phyloP scores from a whole-genome alignment of 2,888 invertebrate species.

The Actias luna region DNA sequence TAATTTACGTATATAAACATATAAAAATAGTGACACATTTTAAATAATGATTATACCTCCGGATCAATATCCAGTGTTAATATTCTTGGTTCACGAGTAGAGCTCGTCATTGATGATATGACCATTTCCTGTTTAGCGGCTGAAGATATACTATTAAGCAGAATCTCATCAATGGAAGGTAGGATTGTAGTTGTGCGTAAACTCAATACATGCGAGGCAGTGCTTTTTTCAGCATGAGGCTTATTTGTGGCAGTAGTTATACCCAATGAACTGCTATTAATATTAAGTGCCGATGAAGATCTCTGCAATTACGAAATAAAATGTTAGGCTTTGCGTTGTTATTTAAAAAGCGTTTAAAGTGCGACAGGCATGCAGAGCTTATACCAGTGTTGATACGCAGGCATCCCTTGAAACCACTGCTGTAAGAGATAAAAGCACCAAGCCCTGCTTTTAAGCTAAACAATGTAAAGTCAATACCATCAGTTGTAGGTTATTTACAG shows the following conservation, averaged over 20 bases:
- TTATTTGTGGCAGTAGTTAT: conserved; percentile 71
- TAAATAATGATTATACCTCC: conserved; percentile 79
- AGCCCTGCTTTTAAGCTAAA: conserved; percentile 76
- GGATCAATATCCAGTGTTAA: conserved; percentile 84
- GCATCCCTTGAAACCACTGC: conserved; percentile 38
- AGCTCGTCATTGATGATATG: conserved; percentile 76
- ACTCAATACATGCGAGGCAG: conserved; percentile 81
- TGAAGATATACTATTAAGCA: conserved; percentile 83
- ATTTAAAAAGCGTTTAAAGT: conserved; percentile 53
- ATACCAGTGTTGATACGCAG: conserved; percentile 46
- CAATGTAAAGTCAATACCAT: conserved; percentile 80
- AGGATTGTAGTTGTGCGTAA: conserved; percentile 81
- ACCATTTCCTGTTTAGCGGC: conserved; percentile 83
- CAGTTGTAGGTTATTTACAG: conserved; percentile 80
- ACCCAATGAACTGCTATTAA: conserved; percentile 76
- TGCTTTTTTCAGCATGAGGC: conserved; percentile 76
- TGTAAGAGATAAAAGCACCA: conserved; percentile 62
- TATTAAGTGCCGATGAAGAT: conserved; percentile 77
- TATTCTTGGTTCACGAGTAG: conserved; percentile 79
- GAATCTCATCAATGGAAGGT: conserved; percentile 82
- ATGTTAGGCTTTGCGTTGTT: conserved; percentile 66
- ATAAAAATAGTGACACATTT: conserved; percentile 45
- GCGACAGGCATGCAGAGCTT: conserved; percentile 63
- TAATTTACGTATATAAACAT: conserved; percentile 26
- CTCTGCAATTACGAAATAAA: conserved; percentile 79